Percentiles rank a stretch among this genome's conserved stretches.
These are phyloP conservation scores for Actinostola sp. DNA, from an alignment of 92 coral and sea anemone genomes.

Conservation along the genomic window DNA sequence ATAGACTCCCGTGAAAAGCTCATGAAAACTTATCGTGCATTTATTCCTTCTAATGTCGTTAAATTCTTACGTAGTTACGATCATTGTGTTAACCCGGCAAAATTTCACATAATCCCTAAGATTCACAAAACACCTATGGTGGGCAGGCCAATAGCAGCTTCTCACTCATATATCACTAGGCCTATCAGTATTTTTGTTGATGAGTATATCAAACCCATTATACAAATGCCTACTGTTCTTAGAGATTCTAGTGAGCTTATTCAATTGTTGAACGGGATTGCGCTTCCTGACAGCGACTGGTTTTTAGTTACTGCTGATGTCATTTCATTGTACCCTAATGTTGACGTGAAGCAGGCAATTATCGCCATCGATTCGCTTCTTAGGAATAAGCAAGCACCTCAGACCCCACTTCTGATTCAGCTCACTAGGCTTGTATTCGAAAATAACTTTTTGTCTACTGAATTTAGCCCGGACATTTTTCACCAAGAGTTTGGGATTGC, in stretches of 20 bases:
- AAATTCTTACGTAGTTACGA: conserved; percentile 1
- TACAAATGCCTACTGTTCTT: conserved; percentile 41
- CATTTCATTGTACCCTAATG: conserved; percentile 43
- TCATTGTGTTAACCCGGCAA: neutral
- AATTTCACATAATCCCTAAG: conserved; percentile 2
- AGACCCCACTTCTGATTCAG: conserved; percentile 39
- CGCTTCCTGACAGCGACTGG: conserved; percentile 22
- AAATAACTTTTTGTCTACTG: conserved; percentile 13
- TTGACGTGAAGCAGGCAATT: conserved; percentile 41
- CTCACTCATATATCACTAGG: conserved; percentile 31
- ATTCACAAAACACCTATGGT: conserved; percentile 36
- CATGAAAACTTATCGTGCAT: neutral
- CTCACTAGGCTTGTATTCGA: conserved; percentile 39
- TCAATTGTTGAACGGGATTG: conserved; percentile 25
- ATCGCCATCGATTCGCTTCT: conserved; percentile 41
- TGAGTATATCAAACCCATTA: conserved; percentile 33
- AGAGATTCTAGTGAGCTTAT: conserved; percentile 51
- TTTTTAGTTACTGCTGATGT: conserved; percentile 51
- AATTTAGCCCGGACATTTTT: conserved; percentile 35
- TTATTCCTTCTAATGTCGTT: conserved; percentile 5
- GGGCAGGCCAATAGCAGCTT: conserved; percentile 47
- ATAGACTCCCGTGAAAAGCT: neutral
- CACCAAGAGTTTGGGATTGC: conserved; percentile 37
- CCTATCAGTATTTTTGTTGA: conserved; percentile 51
- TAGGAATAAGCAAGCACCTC: conserved; percentile 23